Percentiles rank a stretch among this genome's conserved stretches.
phyloP scores from a whole-genome alignment of 2,113 vertebrate species.

The Barbus barbus region DNA sequence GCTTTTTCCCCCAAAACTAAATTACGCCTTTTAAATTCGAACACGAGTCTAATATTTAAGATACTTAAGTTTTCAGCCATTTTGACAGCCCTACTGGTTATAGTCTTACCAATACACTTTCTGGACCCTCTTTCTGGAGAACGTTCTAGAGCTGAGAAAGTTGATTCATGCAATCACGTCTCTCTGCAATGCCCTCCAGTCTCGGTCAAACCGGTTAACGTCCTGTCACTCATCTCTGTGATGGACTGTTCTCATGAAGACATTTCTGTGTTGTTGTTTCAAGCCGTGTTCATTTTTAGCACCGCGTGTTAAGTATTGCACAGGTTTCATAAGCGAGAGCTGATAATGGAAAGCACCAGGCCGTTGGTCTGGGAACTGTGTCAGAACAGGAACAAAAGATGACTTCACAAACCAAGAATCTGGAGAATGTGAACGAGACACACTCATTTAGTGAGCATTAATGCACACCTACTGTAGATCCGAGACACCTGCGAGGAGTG shows the following conservation, averaged over 20 bases:
- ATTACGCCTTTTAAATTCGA: no score
- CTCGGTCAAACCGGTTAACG: neutral
- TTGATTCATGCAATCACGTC: neutral
- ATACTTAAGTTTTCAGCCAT: neutral
- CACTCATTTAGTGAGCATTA: conserved; percentile 36
- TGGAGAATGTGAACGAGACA: conserved; percentile 43
- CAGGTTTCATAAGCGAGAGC: no score
- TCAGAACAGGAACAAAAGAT: conserved; percentile 57
- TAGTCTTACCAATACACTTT: neutral
- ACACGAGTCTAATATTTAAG: no score
- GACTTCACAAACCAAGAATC: conserved; percentile 19
- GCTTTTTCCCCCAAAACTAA: no score
- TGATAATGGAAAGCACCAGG: neutral
- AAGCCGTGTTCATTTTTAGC: neutral
- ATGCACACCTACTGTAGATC: neutral
- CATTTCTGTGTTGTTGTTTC: neutral
- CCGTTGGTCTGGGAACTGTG: conserved; percentile 59
- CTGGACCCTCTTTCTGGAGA: neutral
- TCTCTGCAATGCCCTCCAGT: neutral
- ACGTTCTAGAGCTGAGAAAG: no score
- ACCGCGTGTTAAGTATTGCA: neutral
- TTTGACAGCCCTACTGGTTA: neutral
- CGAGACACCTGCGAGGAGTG: conserved; percentile 18
- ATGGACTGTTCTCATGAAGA: neutral
- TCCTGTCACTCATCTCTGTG: neutral